Base-by-base conservation (phyloP, 1,140 invertebrate genomes). In the Adoxophyes honmai region DNA sequence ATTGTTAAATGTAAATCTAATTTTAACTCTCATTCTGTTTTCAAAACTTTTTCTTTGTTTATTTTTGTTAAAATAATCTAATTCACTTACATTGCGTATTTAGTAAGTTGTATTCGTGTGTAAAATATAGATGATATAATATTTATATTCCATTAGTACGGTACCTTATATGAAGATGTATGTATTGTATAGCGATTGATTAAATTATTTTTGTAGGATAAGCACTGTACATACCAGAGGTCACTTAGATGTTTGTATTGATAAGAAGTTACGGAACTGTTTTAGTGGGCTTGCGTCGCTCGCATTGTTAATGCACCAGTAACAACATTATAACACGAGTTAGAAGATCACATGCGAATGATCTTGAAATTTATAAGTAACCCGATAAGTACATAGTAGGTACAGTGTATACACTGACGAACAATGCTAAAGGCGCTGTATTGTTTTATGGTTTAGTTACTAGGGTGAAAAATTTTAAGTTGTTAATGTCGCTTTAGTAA, bases 161-260 rank as follows among this genome's bases (percentile, higher is more conserved):
- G 36, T 68, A 66, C 35, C 28, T 44, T 60, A 56, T 62, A 59
- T 66, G 69, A 73, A 64, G 64, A 64, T 83, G 78, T 86, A 86
- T 78, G 75, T 81, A 81, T 67, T 82, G 78, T 84, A 85, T 78
- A 81, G 72, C 70, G 66, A 70, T 78, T 70, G 68, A 81, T 70
- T 87, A 87, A 87, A 87, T 87, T 86, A 87, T 87, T 87, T 86
- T 86, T 87, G 70, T 87, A 86, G 84, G 64, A 53, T 88, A 83
- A 85, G 75, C 78, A 84, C 75, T 88, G 85, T 88, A 88, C 16
- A 86, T 84, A 82, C 39, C 21, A 57, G 58, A 35, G 61, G 59
- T 68, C 80, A 81, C 79, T 56, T 84, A 85, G 80, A 75, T 70
- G 75, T 78, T 81, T 81, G 72, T 82, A 82, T 73, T 39, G 51